Evolutionary conservation across 2,113 vertebrate species (phyloP).

Genomic region (Geococcyx californianus): DNA sequence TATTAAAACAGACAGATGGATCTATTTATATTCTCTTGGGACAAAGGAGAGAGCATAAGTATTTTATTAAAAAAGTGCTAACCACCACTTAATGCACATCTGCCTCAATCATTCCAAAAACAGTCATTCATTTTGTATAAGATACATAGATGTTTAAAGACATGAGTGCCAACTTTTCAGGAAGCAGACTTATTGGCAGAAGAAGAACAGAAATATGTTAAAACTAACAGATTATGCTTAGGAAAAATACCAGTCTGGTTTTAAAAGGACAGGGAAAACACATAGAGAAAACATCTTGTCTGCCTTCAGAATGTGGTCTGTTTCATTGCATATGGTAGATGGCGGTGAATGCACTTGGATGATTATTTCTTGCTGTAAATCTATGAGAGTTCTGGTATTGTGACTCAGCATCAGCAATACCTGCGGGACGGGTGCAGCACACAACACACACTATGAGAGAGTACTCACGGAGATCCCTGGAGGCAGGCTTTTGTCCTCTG

Average conservation of each 20-base stretch:
- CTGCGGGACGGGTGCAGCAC: background rate
- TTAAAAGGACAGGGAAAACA: constrained; percentile 25
- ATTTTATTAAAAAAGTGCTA: constrained; percentile 26
- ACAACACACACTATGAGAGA: background rate
- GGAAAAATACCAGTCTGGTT: constrained; percentile 25
- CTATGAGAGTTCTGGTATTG: background rate
- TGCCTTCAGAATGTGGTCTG: background rate
- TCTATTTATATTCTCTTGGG: constrained; percentile 6
- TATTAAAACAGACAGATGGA: background rate
- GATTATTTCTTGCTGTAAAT: background rate
- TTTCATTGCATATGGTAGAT: background rate
- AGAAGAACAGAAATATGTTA: constrained; percentile 26
- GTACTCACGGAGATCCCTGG: background rate
- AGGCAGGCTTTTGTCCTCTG: background rate
- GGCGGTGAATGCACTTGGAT: background rate
- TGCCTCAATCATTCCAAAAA: background rate
- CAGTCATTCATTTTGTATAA: background rate
- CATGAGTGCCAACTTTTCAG: constrained; percentile 25
- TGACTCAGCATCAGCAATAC: background rate
- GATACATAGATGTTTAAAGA: background rate
- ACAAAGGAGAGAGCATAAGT: constrained; percentile 22
- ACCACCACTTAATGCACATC: constrained; percentile 35
- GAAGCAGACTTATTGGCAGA: constrained; percentile 40
- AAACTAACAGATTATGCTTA: constrained; percentile 1
- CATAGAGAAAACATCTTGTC: background rate